A percentile compares a stretch with the other conserved stretches of the same genome.
These are phyloP conservation scores for Dermochelys coriacea DNA, from an alignment of 2,797 vertebrate genomes.

Conservation along the genomic window DNA sequence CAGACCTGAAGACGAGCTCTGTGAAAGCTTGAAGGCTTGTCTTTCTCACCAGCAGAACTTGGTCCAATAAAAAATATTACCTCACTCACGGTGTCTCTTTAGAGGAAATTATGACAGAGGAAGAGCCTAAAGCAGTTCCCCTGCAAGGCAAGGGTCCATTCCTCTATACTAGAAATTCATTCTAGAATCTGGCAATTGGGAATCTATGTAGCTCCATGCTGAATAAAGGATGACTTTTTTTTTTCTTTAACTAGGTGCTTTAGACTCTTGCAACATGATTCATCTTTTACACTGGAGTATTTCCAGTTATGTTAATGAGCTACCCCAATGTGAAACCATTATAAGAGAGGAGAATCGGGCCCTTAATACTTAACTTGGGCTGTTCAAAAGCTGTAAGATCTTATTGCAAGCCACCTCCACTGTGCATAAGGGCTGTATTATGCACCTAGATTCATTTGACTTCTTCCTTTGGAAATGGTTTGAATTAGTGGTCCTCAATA, in stretches of 20 bases:
- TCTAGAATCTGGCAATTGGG: not conserved
- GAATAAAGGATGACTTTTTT: not conserved
- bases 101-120: not conserved
- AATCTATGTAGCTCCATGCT: not conserved
- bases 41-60: not conserved
- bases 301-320: not conserved
- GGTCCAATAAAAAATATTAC: not conserved
- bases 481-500: constrained; percentile 44
- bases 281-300: constrained; percentile 2
- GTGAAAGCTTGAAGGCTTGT: not conserved
- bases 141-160: not conserved
- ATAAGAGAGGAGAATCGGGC: not conserved
- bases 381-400: constrained; percentile 40
- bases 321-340: not conserved
- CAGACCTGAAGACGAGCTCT: not conserved
- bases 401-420: constrained; percentile 25
- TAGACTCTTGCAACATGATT: not conserved
- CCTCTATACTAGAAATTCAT: not conserved
- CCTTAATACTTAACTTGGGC: constrained; percentile 19
- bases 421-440: constrained; percentile 37
- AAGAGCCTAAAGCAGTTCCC: not conserved
- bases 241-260: not conserved
- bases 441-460: not conserved
- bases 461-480: constrained; percentile 61
- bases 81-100: not conserved